Evolutionary conservation across 2,888 invertebrate species (phyloP), one percentile per base, ranked within the genome.

Genomic region (Xestoiulus laeticollis): DNA sequence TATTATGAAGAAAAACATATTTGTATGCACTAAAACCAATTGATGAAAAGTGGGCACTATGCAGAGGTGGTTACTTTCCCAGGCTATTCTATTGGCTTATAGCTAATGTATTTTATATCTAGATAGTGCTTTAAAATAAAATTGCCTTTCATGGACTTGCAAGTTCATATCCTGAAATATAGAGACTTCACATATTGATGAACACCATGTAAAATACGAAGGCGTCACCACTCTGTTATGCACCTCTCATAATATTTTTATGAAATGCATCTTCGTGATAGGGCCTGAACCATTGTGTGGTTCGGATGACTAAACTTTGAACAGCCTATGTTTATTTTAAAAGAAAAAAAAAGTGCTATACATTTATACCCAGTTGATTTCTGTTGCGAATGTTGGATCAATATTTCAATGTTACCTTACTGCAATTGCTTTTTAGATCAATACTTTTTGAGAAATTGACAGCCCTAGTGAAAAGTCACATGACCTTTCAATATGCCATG

Each of bases 381-480:
- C 78, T 30, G 30, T 78, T 26, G 30, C 78, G 78, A 78, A 78
- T 30, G 30, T 14, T 30, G 78, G 78, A 78, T 78, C 78, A 78
- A 78, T 78, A 78, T 30, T 78, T 26, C 78, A 30, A 78, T 14
- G 30, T 78, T 78, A 6, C 78, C 1, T 30, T 16, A 30, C 78
- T 26, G 78, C 78, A 78, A 78, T 78, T 78, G 78, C 78, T 26
- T 78, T 78, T 30, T 78, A 78, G 30, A 78, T 78, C 78, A 78
- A 78, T 78, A 10, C 30, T 14, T 30, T 30, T 78, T 78, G 78
- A 30, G 78, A 38, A 38, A 38, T n/a, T 38, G 38, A 38, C 38
- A 38, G 38, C 38, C 6, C 38, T 38, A 38, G 38, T 38, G 59
- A 8, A 59, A 59, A 59, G n/a, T 8, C 59, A 22, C 59, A 22